phyloP scores from a whole-genome alignment of 1,140 invertebrate genomes.

The Nebria ingens region DNA sequence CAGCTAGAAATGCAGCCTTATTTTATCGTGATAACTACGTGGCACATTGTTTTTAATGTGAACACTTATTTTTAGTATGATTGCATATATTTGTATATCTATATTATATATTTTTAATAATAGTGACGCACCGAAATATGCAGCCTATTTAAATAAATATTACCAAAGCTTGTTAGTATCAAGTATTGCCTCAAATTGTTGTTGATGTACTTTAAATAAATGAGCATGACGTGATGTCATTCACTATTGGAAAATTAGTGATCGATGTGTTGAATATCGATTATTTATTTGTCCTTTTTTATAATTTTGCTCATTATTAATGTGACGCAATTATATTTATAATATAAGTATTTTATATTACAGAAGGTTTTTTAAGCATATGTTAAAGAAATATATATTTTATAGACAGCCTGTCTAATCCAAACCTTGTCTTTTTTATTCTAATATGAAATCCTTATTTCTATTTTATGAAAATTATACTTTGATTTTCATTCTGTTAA shows the following conservation, averaged over 20 bases:
- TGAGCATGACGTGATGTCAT: background rate
- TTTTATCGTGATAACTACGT: background rate
- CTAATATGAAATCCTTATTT: too few relatives aligned
- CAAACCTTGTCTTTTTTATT: too few relatives aligned
- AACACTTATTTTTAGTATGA: background rate
- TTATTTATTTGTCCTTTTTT: background rate
- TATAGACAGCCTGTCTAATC: too few relatives aligned
- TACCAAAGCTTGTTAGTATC: background rate
- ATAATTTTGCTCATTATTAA: background rate
- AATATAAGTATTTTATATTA: slow-evolving; percentile 1
- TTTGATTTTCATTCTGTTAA: too few relatives aligned
- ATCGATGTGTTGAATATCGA: background rate
- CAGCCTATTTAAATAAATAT: background rate
- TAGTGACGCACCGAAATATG: background rate
- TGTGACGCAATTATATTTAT: background rate
- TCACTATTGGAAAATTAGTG: background rate
- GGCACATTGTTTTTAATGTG: background rate
- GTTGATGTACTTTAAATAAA: background rate
- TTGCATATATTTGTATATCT: background rate
- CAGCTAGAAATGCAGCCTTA: background rate
- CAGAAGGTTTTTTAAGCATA: background rate
- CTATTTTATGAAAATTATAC: too few relatives aligned
- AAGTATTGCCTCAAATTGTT: background rate
- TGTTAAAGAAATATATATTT: background rate
- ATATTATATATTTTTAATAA: background rate